A percentile compares a stretch with the other conserved stretches of the same genome.
These are phyloP conservation scores for Papilio aristodemus DNA, from an alignment of 1,140 invertebrate genomes.

Conservation along the genomic window DNA sequence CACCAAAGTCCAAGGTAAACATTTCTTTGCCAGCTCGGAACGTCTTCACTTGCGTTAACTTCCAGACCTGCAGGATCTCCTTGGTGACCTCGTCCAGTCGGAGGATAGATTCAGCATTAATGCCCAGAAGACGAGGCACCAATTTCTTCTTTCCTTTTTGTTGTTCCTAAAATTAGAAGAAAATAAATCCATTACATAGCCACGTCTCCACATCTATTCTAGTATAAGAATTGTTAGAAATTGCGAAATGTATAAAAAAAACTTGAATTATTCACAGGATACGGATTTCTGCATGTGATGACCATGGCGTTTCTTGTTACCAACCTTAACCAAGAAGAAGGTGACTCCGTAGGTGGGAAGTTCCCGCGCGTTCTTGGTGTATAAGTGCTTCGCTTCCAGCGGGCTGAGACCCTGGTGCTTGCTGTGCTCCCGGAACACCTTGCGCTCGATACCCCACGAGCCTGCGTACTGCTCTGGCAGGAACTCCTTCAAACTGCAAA, in stretches of 20 bases:
- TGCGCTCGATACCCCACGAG: slow-evolving; percentile 97
- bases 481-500: slow-evolving; percentile 93
- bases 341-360: slow-evolving; percentile 99
- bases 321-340: slow-evolving; percentile 98
- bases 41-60: slow-evolving; percentile 96
- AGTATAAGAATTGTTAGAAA: no score
- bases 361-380: slow-evolving; percentile 96
- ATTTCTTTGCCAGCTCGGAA: slow-evolving; percentile 85
- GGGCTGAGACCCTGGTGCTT: slow-evolving; percentile 90
- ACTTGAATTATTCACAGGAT: no score
- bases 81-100: slow-evolving; percentile 98
- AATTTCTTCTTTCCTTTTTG: slow-evolving; percentile 99
- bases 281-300: no score
- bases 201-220: no score
- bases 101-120: slow-evolving; percentile 98
- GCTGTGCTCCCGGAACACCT: slow-evolving; percentile 93
- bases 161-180: slow-evolving; percentile 86
- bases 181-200: not conserved
- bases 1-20: slow-evolving; percentile 99
- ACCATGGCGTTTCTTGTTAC: slow-evolving; percentile 19
- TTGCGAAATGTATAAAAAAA: no score
- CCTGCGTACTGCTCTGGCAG: slow-evolving; percentile 96
- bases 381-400: slow-evolving; percentile 96
- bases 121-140: slow-evolving; percentile 96
- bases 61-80: slow-evolving; percentile 97